Evolutionary conservation across 2,113 vertebrate genomes (phyloP), one percentile per base, ranked within the genome.

Genomic region (Cettia cetti): DNA sequence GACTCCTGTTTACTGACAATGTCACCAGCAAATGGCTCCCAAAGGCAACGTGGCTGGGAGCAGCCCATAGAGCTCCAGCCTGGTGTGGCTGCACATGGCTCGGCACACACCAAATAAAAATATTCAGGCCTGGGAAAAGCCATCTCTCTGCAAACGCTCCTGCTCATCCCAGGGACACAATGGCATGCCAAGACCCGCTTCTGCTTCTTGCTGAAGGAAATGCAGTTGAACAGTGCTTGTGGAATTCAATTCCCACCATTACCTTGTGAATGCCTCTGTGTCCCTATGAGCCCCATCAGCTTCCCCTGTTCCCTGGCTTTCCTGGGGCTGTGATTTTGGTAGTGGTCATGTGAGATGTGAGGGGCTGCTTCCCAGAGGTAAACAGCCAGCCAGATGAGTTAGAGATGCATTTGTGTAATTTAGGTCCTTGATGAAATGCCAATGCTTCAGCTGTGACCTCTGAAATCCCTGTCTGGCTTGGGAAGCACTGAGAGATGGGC

Each of bases 1-100:
- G 96, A 97, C 96, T 97, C 95, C 95, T 96, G 96, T 95, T 97
- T 96, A 89, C 95, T 66, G 90, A 95, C 97, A 97, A 57, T 97
- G 95, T 96, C 95, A 97, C 85, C 31, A 30, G 95, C 82, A 97
- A 97, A 97, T 96, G 95, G 97, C 96, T 97, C 84, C 94, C 86
- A 50, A 86, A 96, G 92, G 93, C 28, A 24, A 86, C 88, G 42
- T 57, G 42, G 68, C 92, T 92, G 94, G 66, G 87, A 77, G 80
- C 57, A 45, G 81, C 59, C 44, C 21, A 27, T 69, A 0, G 42
- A 92, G 93, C 92, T 79, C 44, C 77, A 87, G 54, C 90, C 63
- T 24, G 66, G 89, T 26, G 76, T 49, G 94, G 87, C 75, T 82
- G 72, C 92, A 45, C 53, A 7, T 24, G 18, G 53, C 71, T 80